A percentile compares a stretch with the other conserved stretches of the same genome.
These are phyloP conservation scores for Drosophila incognita DNA, from an alignment of 2,888 invertebrate genomes.

Conservation along the genomic window DNA sequence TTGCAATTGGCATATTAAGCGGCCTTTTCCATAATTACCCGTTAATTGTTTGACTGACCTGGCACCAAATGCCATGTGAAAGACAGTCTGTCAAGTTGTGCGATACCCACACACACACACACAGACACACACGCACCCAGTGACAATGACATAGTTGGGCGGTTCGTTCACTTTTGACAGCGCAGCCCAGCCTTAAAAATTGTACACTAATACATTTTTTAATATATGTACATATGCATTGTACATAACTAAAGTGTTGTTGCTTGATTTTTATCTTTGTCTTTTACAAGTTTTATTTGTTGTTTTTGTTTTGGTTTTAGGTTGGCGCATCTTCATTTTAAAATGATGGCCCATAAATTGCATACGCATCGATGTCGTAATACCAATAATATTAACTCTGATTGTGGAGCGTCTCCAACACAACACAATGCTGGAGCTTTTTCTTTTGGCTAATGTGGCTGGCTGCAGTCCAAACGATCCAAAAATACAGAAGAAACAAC, in stretches of 20 bases:
- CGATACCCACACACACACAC: conserved; percentile 24
- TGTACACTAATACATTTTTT: conserved; percentile 26
- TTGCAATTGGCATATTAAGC: conserved; percentile 50
- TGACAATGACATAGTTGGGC: conserved; percentile 58
- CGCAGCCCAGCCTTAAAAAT: conserved; percentile 41
- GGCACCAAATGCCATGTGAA: conserved; percentile 48
- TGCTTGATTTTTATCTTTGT: conserved; percentile 4
- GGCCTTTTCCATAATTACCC: conserved; percentile 44
- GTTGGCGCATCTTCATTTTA: conserved; percentile 47
- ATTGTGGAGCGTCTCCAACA: conserved; percentile 12
- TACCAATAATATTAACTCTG: conserved; percentile 39
- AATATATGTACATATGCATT: conserved; percentile 9
- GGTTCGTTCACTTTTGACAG: conserved; percentile 58
- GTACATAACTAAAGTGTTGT: conserved; percentile 8
- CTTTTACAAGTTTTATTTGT: conserved; percentile 8
- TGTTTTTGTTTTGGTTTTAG: conserved; percentile 4
- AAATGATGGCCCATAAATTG: conserved; percentile 61
- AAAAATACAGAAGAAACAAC: conserved; percentile 7
- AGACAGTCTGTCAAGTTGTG: conserved; percentile 14
- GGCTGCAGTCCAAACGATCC: conserved; percentile 48
- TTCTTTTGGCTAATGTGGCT: conserved; percentile 42
- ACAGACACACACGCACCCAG: conserved; percentile 17
- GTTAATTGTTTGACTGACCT: conserved; percentile 55
- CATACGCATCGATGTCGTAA: conserved; percentile 60
- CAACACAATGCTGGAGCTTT: conserved; percentile 21